Evolutionary conservation across 2,888 invertebrate genomes (phyloP), one percentile per base, ranked within the genome.

Genomic region (Apamea crenata): DNA sequence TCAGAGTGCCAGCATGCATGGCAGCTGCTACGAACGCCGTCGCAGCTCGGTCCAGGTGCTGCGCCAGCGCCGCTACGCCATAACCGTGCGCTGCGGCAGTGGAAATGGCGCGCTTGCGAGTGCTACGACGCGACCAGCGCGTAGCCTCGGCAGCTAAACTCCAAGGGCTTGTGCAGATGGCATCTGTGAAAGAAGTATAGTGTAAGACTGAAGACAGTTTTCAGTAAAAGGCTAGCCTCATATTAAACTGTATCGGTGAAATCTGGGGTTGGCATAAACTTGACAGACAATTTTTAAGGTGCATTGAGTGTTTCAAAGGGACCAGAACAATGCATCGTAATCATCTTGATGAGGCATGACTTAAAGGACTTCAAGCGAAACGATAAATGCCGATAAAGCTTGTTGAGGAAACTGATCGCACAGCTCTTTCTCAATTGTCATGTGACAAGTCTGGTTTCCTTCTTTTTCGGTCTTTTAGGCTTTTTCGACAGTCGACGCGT

Each of bases 31-130:
- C 95, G 94, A 99, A 99, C 83, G 98, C 98, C 91, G 98, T 98
- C 44, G 98, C 98, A 10, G 99, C 97, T 94, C 98, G 98, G 94
- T 99, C 99, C 74, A 99, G 95, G 93, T 98, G 98, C 93, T 99
- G 99, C 2, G 98, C 99, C 56, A 99, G 96, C 0, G 99, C 99
- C n/a, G 99, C 97, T 4, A 99, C 99, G 93, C 99, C 98, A 96
- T 98, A 99, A 1, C 98, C 98, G 89, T 98, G 98, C 77, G 97
- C 97, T 83, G 98, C 97, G 0, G 99, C 99, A 50, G 98, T 97
- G 0, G 97, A 97, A 93, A 98, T 98, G 61, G 99, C 97, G 82
- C 98, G 97, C 10, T 98, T 98, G 25, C 99, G 97, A 85, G 98
- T 98, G 93, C 98, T 97, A 81, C 98, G 97, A 71, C 97, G 97